Conservation (phyloP, 2,888 invertebrate genomes). For the Ornithoptera priamus region DNA sequence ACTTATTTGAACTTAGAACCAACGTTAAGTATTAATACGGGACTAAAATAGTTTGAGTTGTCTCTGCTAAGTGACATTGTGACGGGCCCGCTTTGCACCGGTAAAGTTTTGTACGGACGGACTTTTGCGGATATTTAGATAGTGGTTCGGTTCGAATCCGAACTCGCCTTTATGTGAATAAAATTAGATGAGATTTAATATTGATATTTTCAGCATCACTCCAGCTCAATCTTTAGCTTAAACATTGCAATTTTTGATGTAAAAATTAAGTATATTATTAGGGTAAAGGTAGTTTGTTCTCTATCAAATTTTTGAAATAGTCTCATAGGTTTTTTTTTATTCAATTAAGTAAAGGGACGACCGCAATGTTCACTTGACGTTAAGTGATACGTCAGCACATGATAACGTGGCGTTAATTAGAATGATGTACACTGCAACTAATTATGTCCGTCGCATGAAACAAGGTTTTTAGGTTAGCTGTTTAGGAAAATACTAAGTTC, state of each 20-base stretch:
- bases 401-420: too few relatives aligned
- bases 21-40: slow-evolving; percentile 33
- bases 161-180: not conserved
- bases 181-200: not conserved
- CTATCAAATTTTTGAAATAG: too few relatives aligned
- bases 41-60: slow-evolving; percentile 35
- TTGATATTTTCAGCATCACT: not conserved
- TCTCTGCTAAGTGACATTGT: slow-evolving; percentile 36
- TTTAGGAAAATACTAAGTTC: too few relatives aligned
- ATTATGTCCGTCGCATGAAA: too few relatives aligned
- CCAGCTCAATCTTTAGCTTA: not conserved
- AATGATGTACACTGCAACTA: too few relatives aligned
- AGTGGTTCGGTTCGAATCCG: slow-evolving; percentile 6
- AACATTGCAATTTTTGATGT: not conserved
- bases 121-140: slow-evolving; percentile 19
- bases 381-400: too few relatives aligned
- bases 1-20: slow-evolving; percentile 1
- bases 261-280: not conserved
- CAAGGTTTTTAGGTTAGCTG: too few relatives aligned
- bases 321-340: too few relatives aligned
- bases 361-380: too few relatives aligned
- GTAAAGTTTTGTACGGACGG: slow-evolving; percentile 31
- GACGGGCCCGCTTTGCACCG: slow-evolving; percentile 38
- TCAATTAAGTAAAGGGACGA: too few relatives aligned
- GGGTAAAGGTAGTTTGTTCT: too few relatives aligned